A percentile compares a stretch with the other conserved stretches of the same genome.
Conservation (phyloP, 2,113 vertebrate genomes). For the Salvelinus namaycush region DNA sequence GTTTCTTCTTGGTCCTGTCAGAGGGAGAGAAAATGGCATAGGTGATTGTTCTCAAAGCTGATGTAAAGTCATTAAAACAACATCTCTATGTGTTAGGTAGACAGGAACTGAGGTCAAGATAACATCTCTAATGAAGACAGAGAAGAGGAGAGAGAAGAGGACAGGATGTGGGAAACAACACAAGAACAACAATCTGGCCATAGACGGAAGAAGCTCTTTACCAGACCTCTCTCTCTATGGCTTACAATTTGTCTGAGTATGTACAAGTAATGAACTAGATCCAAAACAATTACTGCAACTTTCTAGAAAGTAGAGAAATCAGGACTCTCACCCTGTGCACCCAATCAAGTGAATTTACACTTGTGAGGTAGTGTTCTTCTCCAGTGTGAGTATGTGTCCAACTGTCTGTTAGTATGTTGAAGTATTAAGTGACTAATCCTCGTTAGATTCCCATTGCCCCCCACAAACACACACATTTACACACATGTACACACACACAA, state of each 20-base stretch:
- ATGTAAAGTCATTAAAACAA: neutral
- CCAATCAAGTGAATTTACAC: neutral
- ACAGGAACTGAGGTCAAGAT: conserved; percentile 35
- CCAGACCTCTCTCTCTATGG: neutral
- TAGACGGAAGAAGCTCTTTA: neutral
- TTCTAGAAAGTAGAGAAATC: neutral
- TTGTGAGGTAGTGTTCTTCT: neutral
- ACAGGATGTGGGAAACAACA: conserved; percentile 29
- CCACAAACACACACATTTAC: conserved; percentile 8
- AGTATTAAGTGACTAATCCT: conserved; percentile 37
- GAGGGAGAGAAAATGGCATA: conserved; percentile 6
- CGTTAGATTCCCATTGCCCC: neutral
- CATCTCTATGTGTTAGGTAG: neutral
- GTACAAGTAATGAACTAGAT: too few species aligned
- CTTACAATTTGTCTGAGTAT: neutral
- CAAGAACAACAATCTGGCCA: conserved; percentile 11
- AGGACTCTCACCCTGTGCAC: neutral
- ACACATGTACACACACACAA: conserved; percentile 14
- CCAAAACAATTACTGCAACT: too few species aligned
- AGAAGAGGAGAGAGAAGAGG: conserved; percentile 7
- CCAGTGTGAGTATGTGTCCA: neutral
- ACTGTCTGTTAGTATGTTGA: conserved; percentile 6
- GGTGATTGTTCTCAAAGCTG: neutral
- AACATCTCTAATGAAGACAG: conserved; percentile 14
- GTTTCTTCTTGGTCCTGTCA: conserved; percentile 52